Evolutionary conservation across 2,113 vertebrate genomes (phyloP).

Genomic region (Mesitornis unicolor): DNA sequence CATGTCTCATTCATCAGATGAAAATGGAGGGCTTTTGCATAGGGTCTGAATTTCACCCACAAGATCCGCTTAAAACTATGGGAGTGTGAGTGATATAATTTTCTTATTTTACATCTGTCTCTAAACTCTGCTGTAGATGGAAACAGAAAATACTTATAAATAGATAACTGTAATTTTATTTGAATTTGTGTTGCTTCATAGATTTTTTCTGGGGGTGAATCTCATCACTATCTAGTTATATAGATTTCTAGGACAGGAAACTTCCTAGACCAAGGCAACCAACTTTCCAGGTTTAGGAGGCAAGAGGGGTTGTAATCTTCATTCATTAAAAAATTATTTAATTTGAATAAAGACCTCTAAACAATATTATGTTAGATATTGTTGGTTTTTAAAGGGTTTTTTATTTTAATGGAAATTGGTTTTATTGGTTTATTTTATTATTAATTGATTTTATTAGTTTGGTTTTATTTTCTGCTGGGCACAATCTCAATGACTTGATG

Average conservation of each 20-base stretch:
- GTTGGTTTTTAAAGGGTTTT: background rate
- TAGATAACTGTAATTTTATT: background rate
- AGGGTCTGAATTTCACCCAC: background rate
- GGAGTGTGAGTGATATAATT: background rate
- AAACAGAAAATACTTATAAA: background rate
- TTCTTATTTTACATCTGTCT: background rate
- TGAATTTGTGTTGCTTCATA: background rate
- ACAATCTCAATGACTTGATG: background rate
- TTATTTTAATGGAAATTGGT: background rate
- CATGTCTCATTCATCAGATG: background rate
- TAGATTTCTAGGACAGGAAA: background rate
- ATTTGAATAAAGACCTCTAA: background rate
- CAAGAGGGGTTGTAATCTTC: rapidly evolving
- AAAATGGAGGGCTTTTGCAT: background rate
- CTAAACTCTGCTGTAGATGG: background rate
- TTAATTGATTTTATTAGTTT: too few species aligned
- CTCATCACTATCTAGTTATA: background rate
- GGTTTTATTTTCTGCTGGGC: background rate
- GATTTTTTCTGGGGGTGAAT: background rate
- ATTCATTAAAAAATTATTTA: background rate
- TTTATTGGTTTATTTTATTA: too few species aligned
- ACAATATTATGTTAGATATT: background rate
- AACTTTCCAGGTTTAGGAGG: background rate
- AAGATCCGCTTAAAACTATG: background rate
- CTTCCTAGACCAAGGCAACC: background rate